Conservation (phyloP, 2,113 vertebrate species). For the Oryctolagus cuniculus region mOryCun1.1 NC_091434.1:143834001-143834500, state of each 20-base stretch:
- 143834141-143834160: background rate
- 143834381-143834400: background rate
- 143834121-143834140: constrained; percentile 44
- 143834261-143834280: background rate
- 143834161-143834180: constrained; percentile 20
- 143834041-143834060: background rate
- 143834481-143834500: background rate
- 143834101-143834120: constrained; percentile 10
- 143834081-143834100: background rate
- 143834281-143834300: background rate
- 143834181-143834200: background rate
- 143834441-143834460: background rate
- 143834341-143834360: background rate
- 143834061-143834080: background rate
- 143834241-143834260: background rate
- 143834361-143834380: background rate
- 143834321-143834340: background rate
- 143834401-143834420: background rate
- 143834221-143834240: background rate
- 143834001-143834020: background rate
- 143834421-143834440: background rate
- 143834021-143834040: background rate
- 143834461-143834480: background rate
- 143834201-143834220: background rate
- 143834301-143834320: background rate